Percentiles rank a stretch among this genome's conserved stretches.
These are phyloP conservation scores for Adineta ricciae DNA, from an alignment of 2,888 invertebrate species.

Conservation along the genomic window DNA sequence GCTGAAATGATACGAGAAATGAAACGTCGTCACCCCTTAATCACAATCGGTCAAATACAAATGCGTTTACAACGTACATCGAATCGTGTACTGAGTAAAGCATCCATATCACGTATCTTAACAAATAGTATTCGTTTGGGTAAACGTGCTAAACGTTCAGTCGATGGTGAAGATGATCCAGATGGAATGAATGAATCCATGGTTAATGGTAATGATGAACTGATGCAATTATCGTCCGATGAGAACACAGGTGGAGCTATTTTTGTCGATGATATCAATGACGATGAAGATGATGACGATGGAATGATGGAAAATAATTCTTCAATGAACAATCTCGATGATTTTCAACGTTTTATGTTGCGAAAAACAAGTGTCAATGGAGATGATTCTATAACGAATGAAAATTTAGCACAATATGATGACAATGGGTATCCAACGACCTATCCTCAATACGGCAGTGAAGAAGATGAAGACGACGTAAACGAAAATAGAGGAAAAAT, in stretches of 20 bases:
- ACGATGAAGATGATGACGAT: not conserved
- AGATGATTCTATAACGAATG: not conserved
- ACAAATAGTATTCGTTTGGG: slow-evolving; percentile 19
- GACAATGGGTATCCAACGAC: not conserved
- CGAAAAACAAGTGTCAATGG: not conserved
- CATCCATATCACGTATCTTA: slow-evolving; percentile 16
- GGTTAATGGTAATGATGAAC: not conserved
- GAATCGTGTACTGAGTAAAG: slow-evolving; percentile 22
- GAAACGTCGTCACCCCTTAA: slow-evolving; percentile 18
- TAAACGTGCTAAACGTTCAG: slow-evolving; percentile 14
- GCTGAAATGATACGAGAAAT: slow-evolving; percentile 22
- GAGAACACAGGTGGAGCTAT: not conserved
- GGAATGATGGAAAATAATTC: not conserved
- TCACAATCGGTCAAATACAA: slow-evolving; percentile 20
- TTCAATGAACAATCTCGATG: slow-evolving; percentile 6
- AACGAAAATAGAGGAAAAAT: not conserved
- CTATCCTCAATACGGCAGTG: not conserved
- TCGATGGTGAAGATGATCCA: slow-evolving; percentile 4
- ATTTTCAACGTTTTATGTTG: slow-evolving; percentile 22
- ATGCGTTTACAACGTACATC: slow-evolving; percentile 18
- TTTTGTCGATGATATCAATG: not conserved
- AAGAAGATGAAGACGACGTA: slow-evolving; percentile 19
- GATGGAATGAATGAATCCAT: not conserved
- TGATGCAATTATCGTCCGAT: not conserved
- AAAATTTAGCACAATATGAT: not conserved